Base-by-base conservation (phyloP, 2,888 invertebrate genomes). In the Thecocarcelia acutangulata region DNA sequence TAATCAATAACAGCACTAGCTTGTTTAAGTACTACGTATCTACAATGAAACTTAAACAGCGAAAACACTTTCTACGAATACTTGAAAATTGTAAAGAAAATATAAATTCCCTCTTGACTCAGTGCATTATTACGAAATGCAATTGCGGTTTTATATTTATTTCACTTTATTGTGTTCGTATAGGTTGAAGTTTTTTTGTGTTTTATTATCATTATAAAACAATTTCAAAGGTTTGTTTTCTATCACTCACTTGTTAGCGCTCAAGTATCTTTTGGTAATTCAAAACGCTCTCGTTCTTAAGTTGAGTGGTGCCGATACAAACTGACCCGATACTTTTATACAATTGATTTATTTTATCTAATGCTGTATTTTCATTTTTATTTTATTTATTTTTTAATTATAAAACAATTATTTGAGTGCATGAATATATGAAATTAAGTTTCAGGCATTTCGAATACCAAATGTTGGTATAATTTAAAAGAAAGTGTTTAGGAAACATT, bases 131-230 rank as follows among this genome's bases (percentile, higher is more conserved):
- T 74, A 56, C 56, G 50, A 80, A 74, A 69, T 56, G 56, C 48
- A 69, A 33, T 69, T 74, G 80, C 15, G 74, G 79, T 68, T 79
- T 61, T 61, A 40, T 17, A 48, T 77, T 48, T 54, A 61, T 63
- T 69, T 56, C 15, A 61, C 61, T 58, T 33, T 24, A n/a, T n/a
- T n/a, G 6, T 33, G 33, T 33, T 9, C 6, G 28, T 33, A 33
- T 33, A 8, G 3, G 9, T 33, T 24, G 5, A 5, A 24, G 3
- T 48, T 33, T 37, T 44, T 15, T 52, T 28, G 17, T 6, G 15
- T 11, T 37, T 63, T 70, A 37, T 40, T 72, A 50, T 11, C 11
- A 59, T 48, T 70, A 42, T 56, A 69, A 42, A 50, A 61, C 40
- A 56, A 28, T 63, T 64, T 68, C 3, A 61, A 74, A 74, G 42